Evolutionary conservation across 2,797 vertebrate genomes (phyloP), one percentile per base, ranked within the genome.

Genomic region (Toxotes lorentzi): DNA sequence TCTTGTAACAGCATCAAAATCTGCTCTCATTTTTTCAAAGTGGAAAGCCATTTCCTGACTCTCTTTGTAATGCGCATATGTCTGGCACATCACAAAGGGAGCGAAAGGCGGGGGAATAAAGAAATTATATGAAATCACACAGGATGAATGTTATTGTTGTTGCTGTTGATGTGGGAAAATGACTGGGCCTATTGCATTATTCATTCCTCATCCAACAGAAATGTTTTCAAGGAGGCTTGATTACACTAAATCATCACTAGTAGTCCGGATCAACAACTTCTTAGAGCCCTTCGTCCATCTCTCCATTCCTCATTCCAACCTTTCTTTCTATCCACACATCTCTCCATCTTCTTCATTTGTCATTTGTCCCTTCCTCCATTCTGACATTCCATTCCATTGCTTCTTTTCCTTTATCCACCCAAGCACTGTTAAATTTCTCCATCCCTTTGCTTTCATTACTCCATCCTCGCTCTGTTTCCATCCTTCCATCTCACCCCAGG

Each of bases 51-150:
- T 93, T 94, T 94, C 92, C 93, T 90, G 90, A 81, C 86, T 90
- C 83, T 61, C 86, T 87, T 87, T 92, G 88, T 86, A 88, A 86
- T 84, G 80, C 62, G 75, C 85, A 89, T 88, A 86, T 51, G 87
- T 94, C 91, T 94, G 93, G 93, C 92, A 88, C 88, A 85, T 91
- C 87, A 92, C 88, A 92, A 93, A 93, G 78, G 84, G 70, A 88
- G 65, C 86, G 40, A 66, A 80, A 84, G 73, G 75, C 89, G 76
- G 21, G 91, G 90, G 91, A 92, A 91, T 87, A 90, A 81, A 91
- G 90, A 92, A 92, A 94, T 94, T 89, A 90, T 82, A 86, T 90
- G 88, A 94, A 93, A 91, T 92, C 92, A 93, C 88, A 90, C 90
- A 81, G 82, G 81, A 88, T 89, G 87, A 88, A 87, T 87, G 82